Base-by-base conservation (phyloP, 2,888 invertebrate species). In the Aphidius colemani region DNA sequence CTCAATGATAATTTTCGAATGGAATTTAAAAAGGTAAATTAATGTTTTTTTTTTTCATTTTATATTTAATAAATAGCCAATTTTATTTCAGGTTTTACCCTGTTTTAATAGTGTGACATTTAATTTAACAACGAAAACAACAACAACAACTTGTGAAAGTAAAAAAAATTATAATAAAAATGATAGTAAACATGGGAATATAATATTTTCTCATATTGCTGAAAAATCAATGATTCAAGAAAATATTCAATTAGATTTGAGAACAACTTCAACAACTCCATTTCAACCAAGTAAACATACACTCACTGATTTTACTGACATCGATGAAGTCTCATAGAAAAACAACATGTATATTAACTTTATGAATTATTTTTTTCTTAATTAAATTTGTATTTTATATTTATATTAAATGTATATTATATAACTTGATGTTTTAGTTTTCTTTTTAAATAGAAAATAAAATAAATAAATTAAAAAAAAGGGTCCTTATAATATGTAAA, bases 1-100 rank as follows among this genome's bases (percentile, higher is more conserved):
- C 87, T 96, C 82, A 97, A 96, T 83, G 96, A 95, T 72, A 95
- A 94, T 83, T 96, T 96, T 81, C 87, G 94, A 57, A 94, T 95
- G 78, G 94, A 95, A 80, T 95, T 95, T 82, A 92, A 90, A 78
- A 88, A 89, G 80, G 90, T 91, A 71, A 18, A 59, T 72, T 72
- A 41, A 13, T 9, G 49, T 44, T 48, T 10, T 2, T n/a, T 57
- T 39, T 46, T 48, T 11, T 48, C 3, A 39, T 39, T 18, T 8
- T 40, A 41, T 10, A 10, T 5, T 18, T 0, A 53, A 10, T 10
- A 13, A 10, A 46, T 50, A 43, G 10, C 3, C 13, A 18, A 18
- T 44, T 53, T 46, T 13, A 53, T 30, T 41, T 43, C 39, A 39
- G 55, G 30, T 81, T 7, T 72, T 77, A 51, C 78, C 77, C 7